These are phyloP conservation scores for Montipora capitata DNA, from an alignment of 92 coral and sea anemone genomes.

Conservation along the genomic window DNA sequence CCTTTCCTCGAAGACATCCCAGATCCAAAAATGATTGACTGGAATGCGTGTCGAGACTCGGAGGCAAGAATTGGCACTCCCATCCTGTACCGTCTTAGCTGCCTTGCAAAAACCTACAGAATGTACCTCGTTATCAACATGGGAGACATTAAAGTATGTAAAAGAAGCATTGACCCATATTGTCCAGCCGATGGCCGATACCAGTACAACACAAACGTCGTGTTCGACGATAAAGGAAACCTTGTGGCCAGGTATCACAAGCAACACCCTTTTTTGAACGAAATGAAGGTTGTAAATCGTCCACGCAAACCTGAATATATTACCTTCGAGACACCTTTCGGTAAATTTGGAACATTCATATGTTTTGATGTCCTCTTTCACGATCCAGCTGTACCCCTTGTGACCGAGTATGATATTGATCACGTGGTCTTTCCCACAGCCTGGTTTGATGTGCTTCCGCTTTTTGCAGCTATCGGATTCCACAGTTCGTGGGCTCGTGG, in stretches of 20 bases:
- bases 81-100: constrained; percentile 75
- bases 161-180: constrained; percentile 52
- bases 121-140: constrained; percentile 83
- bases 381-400: constrained; percentile 81
- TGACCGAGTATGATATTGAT: constrained; percentile 60
- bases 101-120: constrained; percentile 70
- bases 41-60: constrained; percentile 78
- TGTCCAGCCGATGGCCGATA: constrained; percentile 87
- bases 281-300: constrained; percentile 78
- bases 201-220: constrained; percentile 86
- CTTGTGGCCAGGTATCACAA: constrained; percentile 85
- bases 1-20: constrained; percentile 85
- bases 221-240: constrained; percentile 69
- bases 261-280: constrained; percentile 80
- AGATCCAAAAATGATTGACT: constrained; percentile 59
- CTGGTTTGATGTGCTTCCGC: constrained; percentile 86
- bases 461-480: constrained; percentile 82
- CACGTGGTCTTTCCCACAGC: constrained; percentile 90
- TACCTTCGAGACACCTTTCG: constrained; percentile 83
- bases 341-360: constrained; percentile 84
- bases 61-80: constrained; percentile 54
- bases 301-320: constrained; percentile 75
- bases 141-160: constrained; percentile 82
- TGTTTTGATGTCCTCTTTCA: constrained; percentile 85
- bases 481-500: constrained; percentile 89